Evolutionary conservation across 1,140 invertebrate species (phyloP), one percentile per base, ranked within the genome.

Genomic region (Laupala kohalensis): DNA sequence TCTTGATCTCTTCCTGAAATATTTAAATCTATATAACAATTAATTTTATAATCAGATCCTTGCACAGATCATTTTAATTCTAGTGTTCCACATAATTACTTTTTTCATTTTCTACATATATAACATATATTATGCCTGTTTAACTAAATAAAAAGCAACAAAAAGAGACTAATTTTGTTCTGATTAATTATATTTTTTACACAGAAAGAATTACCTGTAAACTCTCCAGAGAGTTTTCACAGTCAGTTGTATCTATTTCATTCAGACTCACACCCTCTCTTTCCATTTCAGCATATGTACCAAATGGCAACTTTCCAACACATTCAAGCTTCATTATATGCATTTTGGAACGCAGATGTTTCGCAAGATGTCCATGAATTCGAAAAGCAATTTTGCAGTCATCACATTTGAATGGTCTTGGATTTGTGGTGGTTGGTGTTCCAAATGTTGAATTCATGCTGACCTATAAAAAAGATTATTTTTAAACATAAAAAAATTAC

Each of bases 311-410:
- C 82, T 97, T 98, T 64, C 88, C 92, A 28, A 96, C 81, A 80
- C 92, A 95, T 80, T 98, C 96, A 63, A 98, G 83, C 77, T 93
- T 91, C 89, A 95, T 95, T 25, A 98, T 96, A 78, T 99, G 97
- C 87, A 94, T 93, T 84, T 98, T 98, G 29, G 95, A 97, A 62
- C 96, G 86, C 63, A 98, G 83, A 85, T 99, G 97, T 82, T 98
- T 98, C 0, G 95, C 94, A 75, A 99, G 83, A 81, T 98, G 95
- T 0, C 95, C 96, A 77, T 97, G 94, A 77, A 97, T 97, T 74
- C 96, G 87, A 79, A 99, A 99, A 1, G 94, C 95, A 73, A 96
- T 92, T 79, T 95, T 95, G 80, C 97, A 99, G 77, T 97, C 94
- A 6, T 88, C 89, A 83, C 96, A 98, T 77, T 95, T 94, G 77